Evolutionary conservation across 2,888 invertebrate genomes (phyloP), one percentile per base, ranked within the genome.

Genomic region (Hirudinaria manillensis): DNA sequence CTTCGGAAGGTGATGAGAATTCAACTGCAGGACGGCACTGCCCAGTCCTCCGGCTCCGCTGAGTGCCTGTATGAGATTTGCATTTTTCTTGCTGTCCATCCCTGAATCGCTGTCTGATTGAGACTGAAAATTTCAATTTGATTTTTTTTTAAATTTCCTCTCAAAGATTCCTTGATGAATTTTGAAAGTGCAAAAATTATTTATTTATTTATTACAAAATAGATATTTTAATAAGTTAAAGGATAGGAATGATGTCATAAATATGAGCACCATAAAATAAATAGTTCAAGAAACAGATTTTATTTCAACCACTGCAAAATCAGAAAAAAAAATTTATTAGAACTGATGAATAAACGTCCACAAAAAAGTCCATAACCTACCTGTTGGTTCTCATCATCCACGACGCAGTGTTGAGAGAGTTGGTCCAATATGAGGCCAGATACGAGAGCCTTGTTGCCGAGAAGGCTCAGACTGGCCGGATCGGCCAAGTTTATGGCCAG

Each of bases 401-500:
- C 73, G n/a, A 45, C 27, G 10, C 61, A 56, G 38, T 65, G 36
- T 38, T 73, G 73, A 4, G 61, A 65, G 45, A 73, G 55, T n/a
- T 73, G 73, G 24, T 73, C 73, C 32, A 73, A 34, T 65, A 73
- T n/a, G 1, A 73, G 34, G 36, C 73, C 73, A 27, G 73, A 73
- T 19, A 73, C 73, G 3, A 73, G 65, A 19, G 73, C 34, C 45
- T 73, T 73, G 36, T 73, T 73, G 51, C 53, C 45, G 1, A 72
- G 56, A 3, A 73, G 65, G 34, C 65, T 55, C 16, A 73, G 21
- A 55, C 55, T 34, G 2, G 73, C 24, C 61, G n/a, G 73, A 56
- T 73, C 73, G 2, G 73, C 65, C 34, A 73, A 34, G 45, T 73
- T 73, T n/a, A 73, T 73, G 38, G 73, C 73, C 29, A 73, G 55